phyloP scores from a whole-genome alignment of 2,888 invertebrate species.

The Caenorhabditis plicata region DNA sequence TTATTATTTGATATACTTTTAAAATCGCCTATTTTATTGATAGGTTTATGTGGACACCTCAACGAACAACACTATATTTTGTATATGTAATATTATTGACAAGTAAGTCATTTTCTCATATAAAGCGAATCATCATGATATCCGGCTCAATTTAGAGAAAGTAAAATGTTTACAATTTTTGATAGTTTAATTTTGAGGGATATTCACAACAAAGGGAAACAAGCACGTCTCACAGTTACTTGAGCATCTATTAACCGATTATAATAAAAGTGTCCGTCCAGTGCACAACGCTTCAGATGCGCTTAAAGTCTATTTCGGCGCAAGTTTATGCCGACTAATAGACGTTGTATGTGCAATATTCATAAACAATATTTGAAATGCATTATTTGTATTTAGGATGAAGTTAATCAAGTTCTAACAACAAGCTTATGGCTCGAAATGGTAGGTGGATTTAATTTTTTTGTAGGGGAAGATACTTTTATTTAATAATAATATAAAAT shows the following conservation, averaged over 20 bases:
- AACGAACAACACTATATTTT: slow-evolving; percentile 11
- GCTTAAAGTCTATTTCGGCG: slow-evolving; percentile 48
- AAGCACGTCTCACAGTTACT: slow-evolving; percentile 40
- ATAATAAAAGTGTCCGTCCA: slow-evolving; percentile 47
- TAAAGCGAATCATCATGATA: too few species aligned
- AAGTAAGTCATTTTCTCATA: neutral
- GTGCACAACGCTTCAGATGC: slow-evolving; percentile 50
- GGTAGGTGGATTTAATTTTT: slow-evolving; percentile 15
- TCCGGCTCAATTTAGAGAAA: too few species aligned
- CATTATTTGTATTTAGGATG: too few species aligned
- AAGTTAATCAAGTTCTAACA: slow-evolving; percentile 52
- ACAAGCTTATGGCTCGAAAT: slow-evolving; percentile 56
- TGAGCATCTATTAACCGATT: slow-evolving; percentile 43
- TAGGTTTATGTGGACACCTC: slow-evolving; percentile 18
- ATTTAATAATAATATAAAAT: too few species aligned
- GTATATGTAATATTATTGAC: slow-evolving; percentile 1
- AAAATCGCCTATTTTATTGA: too few species aligned
- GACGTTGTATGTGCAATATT: too few species aligned
- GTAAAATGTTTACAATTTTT: neutral
- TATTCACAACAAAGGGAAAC: slow-evolving; percentile 10
- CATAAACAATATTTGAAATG: too few species aligned
- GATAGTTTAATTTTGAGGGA: slow-evolving; percentile 7
- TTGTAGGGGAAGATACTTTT: too few species aligned
- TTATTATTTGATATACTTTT: too few species aligned
- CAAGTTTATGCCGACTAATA: slow-evolving; percentile 46